Evolutionary conservation across 2,888 invertebrate genomes (phyloP), one percentile per base, ranked within the genome.

Genomic region (Lepidochitona cinerea): DNA sequence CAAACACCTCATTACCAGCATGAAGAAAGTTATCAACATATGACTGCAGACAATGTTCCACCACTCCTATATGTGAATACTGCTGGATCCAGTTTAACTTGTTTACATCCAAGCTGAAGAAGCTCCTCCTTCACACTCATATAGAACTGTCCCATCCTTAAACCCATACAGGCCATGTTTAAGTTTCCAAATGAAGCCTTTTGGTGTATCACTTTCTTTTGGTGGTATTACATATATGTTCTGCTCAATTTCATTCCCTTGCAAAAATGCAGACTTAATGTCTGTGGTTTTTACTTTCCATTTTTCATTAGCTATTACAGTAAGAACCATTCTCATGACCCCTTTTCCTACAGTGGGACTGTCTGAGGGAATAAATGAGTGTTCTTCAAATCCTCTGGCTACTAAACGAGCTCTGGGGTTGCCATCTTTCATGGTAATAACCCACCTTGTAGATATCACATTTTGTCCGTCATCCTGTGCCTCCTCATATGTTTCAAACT

Each of bases 241-340:
- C 23, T 9, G 23, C 14, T 32, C 66, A 72, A 64, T 9, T n/a
- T n/a, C n/a, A n/a, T 76, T 74, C 12, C 81, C 79, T 49, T 81
- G 76, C 9, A 80, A 66, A 72, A 81, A 81, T 35, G 79, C 79
- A 14, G 79, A 78, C 59, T 77, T 81, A 33, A 81, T 79, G 67
- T 80, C 79, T 12, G 75, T 80, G 14, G 80, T 79, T 77, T 81
- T 80, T 5, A 78, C 71, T 5, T n/a, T 41, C 81, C 79, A 81
- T 6, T 70, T 32, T 71, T 75, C 65, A 32, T 66, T 73, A 18
- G 77, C 74, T 23, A 59, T 74, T 35, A 72, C 32, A 26, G 77
- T 52, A 6, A 79, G 73, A 66, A 77, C 70, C 29, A 77, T 71
- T 67, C 76, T 70, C 9, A 9, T 41, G 18, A 41, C 18, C 18